Percentiles rank a stretch among this genome's conserved stretches.
These are phyloP conservation scores for Leucoraja ocellata DNA, from an alignment of 2,797 vertebrate species.

Conservation along the genomic window DNA sequence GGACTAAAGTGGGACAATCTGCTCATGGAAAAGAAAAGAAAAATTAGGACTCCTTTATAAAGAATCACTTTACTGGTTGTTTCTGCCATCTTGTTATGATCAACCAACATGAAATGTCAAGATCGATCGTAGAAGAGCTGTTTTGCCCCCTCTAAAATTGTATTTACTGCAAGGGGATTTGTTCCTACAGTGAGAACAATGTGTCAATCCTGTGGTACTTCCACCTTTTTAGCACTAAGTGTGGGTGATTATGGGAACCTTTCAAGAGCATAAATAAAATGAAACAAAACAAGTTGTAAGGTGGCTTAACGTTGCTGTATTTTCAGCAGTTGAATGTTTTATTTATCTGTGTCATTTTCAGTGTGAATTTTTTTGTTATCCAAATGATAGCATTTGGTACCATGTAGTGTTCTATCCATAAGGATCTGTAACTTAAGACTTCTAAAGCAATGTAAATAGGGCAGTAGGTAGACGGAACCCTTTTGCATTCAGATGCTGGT, in stretches of 20 bases:
- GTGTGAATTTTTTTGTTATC: conserved; percentile 47
- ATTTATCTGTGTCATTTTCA: conserved; percentile 59
- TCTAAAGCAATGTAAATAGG: conserved; percentile 63
- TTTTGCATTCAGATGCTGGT: conserved; percentile 55
- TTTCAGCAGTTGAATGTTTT: conserved; percentile 59
- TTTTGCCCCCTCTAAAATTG: conserved; percentile 11
- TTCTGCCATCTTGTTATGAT: conserved; percentile 45
- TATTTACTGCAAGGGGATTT: conserved; percentile 30
- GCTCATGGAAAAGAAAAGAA: not conserved
- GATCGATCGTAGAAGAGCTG: conserved; percentile 21
- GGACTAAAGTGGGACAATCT: conserved; percentile 35
- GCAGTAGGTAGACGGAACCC: conserved; percentile 52
- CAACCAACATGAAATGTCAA: conserved; percentile 18
- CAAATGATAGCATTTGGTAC: conserved; percentile 54
- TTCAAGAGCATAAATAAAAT: conserved; percentile 42
- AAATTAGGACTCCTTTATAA: not conserved
- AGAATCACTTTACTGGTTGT: conserved; percentile 40
- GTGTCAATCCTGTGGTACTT: conserved; percentile 40
- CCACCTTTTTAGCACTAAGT: conserved; percentile 39
- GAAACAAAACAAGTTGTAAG: conserved; percentile 45
- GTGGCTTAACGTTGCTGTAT: conserved; percentile 55
- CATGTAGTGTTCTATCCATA: conserved; percentile 55
- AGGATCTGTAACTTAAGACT: conserved; percentile 53
- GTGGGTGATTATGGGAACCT: conserved; percentile 42
- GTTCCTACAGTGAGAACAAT: conserved; percentile 47